phyloP scores from a whole-genome alignment of 2,888 invertebrate species.

The Pristionchus mayeri region DNA sequence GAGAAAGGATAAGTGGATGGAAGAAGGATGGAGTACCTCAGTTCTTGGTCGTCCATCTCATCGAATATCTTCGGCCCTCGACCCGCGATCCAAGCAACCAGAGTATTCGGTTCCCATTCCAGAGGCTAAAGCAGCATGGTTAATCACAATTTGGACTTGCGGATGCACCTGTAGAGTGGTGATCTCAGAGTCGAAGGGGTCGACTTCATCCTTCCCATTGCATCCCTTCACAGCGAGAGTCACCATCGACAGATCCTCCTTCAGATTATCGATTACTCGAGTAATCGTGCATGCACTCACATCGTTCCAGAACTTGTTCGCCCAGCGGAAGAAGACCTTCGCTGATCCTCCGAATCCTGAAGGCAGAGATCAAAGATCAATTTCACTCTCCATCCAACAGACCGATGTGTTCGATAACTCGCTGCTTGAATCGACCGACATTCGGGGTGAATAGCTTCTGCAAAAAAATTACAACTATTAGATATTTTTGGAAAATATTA shows the following conservation, averaged over 20 bases:
- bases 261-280: not conserved
- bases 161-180: slow-evolving; percentile 59
- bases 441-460: slow-evolving; percentile 62
- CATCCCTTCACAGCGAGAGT: slow-evolving; percentile 65
- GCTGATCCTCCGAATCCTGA: slow-evolving; percentile 68
- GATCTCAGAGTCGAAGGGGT: slow-evolving; percentile 62
- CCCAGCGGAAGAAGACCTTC: slow-evolving; percentile 71
- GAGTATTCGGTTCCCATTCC: slow-evolving; percentile 66
- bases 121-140: slow-evolving; percentile 56
- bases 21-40: not conserved
- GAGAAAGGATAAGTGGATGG: not conserved
- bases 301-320: slow-evolving; percentile 68
- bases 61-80: slow-evolving; percentile 67
- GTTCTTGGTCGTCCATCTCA: slow-evolving; percentile 62
- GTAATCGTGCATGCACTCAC: slow-evolving; percentile 51
- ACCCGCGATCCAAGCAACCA: slow-evolving; percentile 72
- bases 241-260: slow-evolving; percentile 57
- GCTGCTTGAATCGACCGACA: slow-evolving; percentile 17
- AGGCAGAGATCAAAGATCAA: not conserved
- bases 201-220: slow-evolving; percentile 55
- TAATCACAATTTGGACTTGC: not conserved
- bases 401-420: slow-evolving; percentile 61
- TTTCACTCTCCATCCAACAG: slow-evolving; percentile 15
- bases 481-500: not conserved
- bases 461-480: not conserved